These are phyloP conservation scores for Neomorphus geoffroyi DNA, from an alignment of 2,797 vertebrate genomes.

Conservation along the genomic window DNA sequence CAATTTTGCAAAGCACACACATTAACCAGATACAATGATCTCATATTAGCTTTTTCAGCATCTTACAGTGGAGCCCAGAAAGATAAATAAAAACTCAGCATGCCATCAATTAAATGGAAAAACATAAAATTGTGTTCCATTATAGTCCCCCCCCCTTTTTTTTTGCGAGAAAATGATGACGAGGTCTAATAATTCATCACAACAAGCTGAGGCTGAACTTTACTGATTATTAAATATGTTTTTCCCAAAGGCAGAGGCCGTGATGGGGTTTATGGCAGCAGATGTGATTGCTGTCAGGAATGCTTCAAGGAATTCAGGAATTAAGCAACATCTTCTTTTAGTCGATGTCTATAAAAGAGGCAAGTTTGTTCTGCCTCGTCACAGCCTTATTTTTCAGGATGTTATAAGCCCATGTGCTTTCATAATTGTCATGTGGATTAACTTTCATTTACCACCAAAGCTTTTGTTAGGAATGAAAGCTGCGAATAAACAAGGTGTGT, in stretches of 20 bases:
- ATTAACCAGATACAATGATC: constrained; percentile 76
- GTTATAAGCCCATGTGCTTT: not conserved
- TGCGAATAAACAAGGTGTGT: not conserved
- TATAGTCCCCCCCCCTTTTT: constrained; percentile 39
- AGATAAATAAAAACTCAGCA: constrained; percentile 79
- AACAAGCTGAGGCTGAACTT: constrained; percentile 90
- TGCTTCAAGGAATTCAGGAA: constrained; percentile 81
- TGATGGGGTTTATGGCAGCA: constrained; percentile 75
- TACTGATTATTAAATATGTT: constrained; percentile 90
- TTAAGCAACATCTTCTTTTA: constrained; percentile 46
- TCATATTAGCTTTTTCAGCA: constrained; percentile 76
- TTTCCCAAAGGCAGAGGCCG: constrained; percentile 68
- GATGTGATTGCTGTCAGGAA: constrained; percentile 84
- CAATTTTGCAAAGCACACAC: constrained; percentile 75
- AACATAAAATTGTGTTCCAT: constrained; percentile 68
- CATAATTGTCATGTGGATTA: not conserved
- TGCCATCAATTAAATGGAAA: constrained; percentile 76
- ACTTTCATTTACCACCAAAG: not conserved
- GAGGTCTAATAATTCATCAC: constrained; percentile 90
- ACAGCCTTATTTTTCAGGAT: constrained; percentile 1
- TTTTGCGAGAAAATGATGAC: constrained; percentile 75
- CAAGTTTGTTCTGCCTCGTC: not conserved
- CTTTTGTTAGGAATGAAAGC: not conserved
- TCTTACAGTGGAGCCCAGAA: constrained; percentile 63
- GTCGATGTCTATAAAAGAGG: constrained; percentile 47